A percentile compares a stretch with the other conserved stretches of the same genome.
Evolutionary conservation across 2,888 invertebrate genomes (phyloP).

Genomic region (Sceliomorpha sp.): DNA sequence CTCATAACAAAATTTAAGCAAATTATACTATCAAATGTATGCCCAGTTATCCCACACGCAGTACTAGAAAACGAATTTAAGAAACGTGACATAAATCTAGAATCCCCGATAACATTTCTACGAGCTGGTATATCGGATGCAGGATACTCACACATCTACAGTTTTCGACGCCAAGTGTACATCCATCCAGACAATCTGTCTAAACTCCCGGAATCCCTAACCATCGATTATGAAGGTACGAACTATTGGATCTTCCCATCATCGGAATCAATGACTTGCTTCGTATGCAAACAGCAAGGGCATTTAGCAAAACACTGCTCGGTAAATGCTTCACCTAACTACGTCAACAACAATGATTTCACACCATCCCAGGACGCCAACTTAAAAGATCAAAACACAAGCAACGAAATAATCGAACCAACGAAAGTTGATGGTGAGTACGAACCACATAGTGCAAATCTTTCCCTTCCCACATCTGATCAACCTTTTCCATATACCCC

Average conservation of each 20-base stretch:
- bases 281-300: conserved; percentile 34
- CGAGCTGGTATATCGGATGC: conserved; percentile 44
- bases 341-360: too few species aligned
- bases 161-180: conserved; percentile 39
- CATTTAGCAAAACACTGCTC: conserved; percentile 8
- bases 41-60: conserved; percentile 50
- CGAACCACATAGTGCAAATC: too few species aligned
- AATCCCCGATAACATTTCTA: conserved; percentile 45
- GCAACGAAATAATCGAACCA: too few species aligned
- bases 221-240: conserved; percentile 39
- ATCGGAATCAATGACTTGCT: conserved; percentile 24
- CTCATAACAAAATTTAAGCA: conserved; percentile 32
- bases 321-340: too few species aligned
- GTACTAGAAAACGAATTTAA: conserved; percentile 38
- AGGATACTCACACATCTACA: conserved; percentile 36
- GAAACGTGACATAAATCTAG: conserved; percentile 28
- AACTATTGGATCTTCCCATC: conserved; percentile 47
- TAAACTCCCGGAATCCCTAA: conserved; percentile 31
- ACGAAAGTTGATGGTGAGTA: too few species aligned
- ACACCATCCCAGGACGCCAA: too few species aligned
- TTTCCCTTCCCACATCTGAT: too few species aligned
- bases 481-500: too few species aligned
- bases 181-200: conserved; percentile 29
- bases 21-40: conserved; percentile 51
- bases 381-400: too few species aligned